phyloP scores from a whole-genome alignment of 2,113 vertebrate species.

The Scomber scombrus region DNA sequence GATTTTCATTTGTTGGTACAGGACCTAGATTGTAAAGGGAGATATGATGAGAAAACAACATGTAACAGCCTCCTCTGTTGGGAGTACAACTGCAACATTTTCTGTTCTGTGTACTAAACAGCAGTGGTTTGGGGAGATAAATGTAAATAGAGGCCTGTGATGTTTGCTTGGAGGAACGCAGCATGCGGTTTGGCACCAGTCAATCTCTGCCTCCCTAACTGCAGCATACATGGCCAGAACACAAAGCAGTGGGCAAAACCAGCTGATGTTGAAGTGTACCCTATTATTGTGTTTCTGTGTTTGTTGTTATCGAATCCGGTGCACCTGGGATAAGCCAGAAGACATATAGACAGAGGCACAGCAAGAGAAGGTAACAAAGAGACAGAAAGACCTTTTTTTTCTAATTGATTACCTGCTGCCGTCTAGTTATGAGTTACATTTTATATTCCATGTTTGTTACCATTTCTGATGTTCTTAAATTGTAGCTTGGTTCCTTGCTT shows the following conservation, averaged over 20 bases:
- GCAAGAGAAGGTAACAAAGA: constrained; percentile 13
- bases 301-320: constrained; percentile 59
- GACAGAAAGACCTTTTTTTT: not conserved
- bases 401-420: constrained; percentile 13
- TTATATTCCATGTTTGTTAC: constrained; percentile 1
- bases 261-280: constrained; percentile 62
- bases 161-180: constrained; percentile 62
- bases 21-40: constrained; percentile 7
- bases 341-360: constrained; percentile 27
- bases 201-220: constrained; percentile 62
- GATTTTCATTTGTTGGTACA: constrained; percentile 18
- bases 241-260: constrained; percentile 58
- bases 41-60: not conserved
- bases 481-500: not conserved
- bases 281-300: constrained; percentile 62
- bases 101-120: constrained; percentile 40
- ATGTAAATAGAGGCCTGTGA: constrained; percentile 72
- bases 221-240: constrained; percentile 54
- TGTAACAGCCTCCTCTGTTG: constrained; percentile 25
- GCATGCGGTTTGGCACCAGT: constrained; percentile 67
- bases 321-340: constrained; percentile 51
- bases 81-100: constrained; percentile 11
- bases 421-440: constrained; percentile 2
- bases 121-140: constrained; percentile 47
- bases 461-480: not conserved